phyloP scores from a whole-genome alignment of 2,113 vertebrate genomes.

The Anolis sagrei region DNA sequence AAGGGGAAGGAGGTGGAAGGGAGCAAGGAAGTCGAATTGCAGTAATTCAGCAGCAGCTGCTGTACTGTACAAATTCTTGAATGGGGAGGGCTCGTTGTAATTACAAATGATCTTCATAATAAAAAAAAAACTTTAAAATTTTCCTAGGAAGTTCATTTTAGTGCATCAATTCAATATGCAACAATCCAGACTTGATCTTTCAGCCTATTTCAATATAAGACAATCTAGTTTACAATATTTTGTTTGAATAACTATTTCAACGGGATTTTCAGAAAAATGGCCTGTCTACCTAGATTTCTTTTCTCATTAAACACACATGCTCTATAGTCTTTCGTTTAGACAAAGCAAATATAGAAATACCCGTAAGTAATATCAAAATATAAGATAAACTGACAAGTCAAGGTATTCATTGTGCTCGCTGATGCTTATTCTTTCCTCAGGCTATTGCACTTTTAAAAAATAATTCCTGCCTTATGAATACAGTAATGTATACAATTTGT shows the following conservation, averaged over 20 bases:
- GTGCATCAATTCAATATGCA: neutral
- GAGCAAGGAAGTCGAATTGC: too few relatives aligned
- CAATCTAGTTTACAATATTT: neutral
- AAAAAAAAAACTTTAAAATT: conserved; percentile 11
- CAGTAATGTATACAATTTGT: conserved; percentile 18
- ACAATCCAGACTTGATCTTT: neutral
- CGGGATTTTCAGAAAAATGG: neutral
- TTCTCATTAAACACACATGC: conserved; percentile 3
- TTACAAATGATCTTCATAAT: neutral
- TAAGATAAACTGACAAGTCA: conserved; percentile 40
- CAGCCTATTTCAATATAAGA: too few relatives aligned
- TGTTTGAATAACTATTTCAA: neutral
- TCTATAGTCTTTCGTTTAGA: conserved; percentile 10
- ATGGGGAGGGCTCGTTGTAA: too few relatives aligned
- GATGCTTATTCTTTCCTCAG: conserved; percentile 40
- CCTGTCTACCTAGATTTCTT: neutral
- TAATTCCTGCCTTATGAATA: conserved; percentile 3
- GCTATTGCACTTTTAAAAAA: conserved; percentile 37
- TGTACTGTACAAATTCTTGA: too few relatives aligned
- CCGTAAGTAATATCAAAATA: conserved; percentile 27
- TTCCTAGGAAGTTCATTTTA: neutral
- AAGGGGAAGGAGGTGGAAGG: too few relatives aligned
- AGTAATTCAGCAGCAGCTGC: too few relatives aligned
- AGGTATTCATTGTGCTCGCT: conserved; percentile 27
- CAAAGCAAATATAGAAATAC: conserved; percentile 20